phyloP scores from a whole-genome alignment of 1,140 invertebrate species.

The Zaprionus lachaisei region DNA sequence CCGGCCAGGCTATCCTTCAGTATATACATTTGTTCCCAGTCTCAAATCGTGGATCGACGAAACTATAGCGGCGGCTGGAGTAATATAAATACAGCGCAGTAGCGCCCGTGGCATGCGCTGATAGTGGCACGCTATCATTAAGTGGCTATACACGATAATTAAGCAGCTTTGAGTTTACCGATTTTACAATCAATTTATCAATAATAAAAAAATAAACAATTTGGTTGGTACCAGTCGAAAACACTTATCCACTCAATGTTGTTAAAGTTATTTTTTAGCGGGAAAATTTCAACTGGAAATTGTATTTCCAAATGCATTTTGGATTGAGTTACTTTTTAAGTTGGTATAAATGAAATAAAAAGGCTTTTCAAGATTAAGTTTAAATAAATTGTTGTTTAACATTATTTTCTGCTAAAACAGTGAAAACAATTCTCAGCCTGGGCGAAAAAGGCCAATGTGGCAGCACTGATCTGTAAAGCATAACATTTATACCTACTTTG shows the following conservation, averaged over 20 bases:
- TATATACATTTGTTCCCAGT: constrained; percentile 86
- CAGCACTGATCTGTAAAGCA: too few species aligned
- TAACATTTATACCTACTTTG: too few species aligned
- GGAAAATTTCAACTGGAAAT: neutral
- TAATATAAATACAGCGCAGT: constrained; percentile 26
- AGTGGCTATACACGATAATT: constrained; percentile 25
- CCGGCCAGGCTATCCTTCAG: constrained; percentile 85
- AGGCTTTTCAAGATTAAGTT: too few species aligned
- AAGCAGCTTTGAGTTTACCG: constrained; percentile 23
- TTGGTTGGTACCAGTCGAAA: constrained; percentile 3
- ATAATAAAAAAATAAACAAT: constrained; percentile 57
- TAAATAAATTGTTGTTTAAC: too few species aligned
- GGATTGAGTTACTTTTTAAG: too few species aligned
- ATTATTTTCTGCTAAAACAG: too few species aligned
- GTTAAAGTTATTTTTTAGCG: neutral
- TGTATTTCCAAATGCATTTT: too few species aligned
- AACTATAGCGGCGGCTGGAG: constrained; percentile 47
- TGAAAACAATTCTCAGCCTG: too few species aligned
- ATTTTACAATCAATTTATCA: constrained; percentile 30
- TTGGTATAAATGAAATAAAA: too few species aligned
- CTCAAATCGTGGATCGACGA: constrained; percentile 84
- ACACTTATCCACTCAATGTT: neutral
- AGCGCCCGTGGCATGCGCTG: neutral
- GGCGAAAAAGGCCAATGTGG: too few species aligned
- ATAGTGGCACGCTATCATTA: constrained; percentile 37